These are phyloP conservation scores for Amphipoea lucens DNA, from an alignment of 2,888 invertebrate species.

Conservation along the genomic window DNA sequence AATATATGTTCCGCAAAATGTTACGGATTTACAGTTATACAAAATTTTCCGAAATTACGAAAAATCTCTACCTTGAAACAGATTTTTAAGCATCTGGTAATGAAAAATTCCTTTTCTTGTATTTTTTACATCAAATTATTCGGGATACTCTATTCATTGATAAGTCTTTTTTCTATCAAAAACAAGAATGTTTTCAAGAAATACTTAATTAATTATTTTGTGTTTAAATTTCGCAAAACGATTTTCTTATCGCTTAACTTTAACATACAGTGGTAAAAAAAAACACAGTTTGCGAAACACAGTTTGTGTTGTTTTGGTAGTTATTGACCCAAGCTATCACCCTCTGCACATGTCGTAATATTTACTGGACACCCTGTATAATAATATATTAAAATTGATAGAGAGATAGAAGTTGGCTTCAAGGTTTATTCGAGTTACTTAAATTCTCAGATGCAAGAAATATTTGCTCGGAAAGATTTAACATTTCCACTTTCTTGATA, in stretches of 20 bases:
- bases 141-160: not conserved
- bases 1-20: constrained; percentile 7
- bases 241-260: no score
- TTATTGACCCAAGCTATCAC: no score
- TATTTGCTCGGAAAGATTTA: not conserved
- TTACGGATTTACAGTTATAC: constrained; percentile 1
- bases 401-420: not conserved
- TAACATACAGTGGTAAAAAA: no score
- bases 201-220: not conserved
- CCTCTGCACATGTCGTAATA: no score
- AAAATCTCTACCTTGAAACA: constrained; percentile 3
- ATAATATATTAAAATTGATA: no score
- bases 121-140: constrained; percentile 10
- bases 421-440: not conserved
- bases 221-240: not conserved
- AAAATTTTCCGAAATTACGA: constrained; percentile 6
- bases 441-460: not conserved
- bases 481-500: not conserved
- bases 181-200: not conserved
- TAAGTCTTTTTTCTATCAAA: not conserved
- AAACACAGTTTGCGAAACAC: no score
- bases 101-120: not conserved
- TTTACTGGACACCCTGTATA: no score
- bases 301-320: not conserved
- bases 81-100: constrained; percentile 11